Base-by-base conservation (phyloP, 2,888 invertebrate genomes). In the Rotaria socialis region DNA sequence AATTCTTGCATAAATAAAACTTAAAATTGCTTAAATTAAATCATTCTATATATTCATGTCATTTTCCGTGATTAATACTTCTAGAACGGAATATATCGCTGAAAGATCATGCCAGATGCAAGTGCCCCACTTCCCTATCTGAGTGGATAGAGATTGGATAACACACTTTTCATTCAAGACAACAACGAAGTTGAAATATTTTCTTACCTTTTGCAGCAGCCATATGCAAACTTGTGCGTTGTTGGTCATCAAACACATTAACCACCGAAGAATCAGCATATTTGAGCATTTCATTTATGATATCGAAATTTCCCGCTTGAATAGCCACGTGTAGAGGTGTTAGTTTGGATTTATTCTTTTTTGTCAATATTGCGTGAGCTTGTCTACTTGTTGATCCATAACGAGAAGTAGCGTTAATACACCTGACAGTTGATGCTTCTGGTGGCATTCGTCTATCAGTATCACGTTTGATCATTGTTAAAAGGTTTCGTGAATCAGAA, bases 181-280 rank as follows among this genome's bases (percentile, higher is more conserved):
- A 24, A 56, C 22, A 14, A 16, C 16, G 52, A 52, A 16, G 52
- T 16, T 52, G 16, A 52, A 52, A 52, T 52, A 52, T 16, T 27
- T 60, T n/a, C 58, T 60, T 6, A 60, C 58, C 58, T 60, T 60
- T 60, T 60, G n/a, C n/a, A 60, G 58, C 58, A 60, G 58, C 58
- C n/a, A 60, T 60, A 60, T 60, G 58, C 5, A 60, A 24, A 24
- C 56, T 24, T 56, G 56, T 56, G 7, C 56, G 56, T 8, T 56
- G 24, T 2, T 24, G 56, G 7, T 56, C 56, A 56, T 56, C 56
- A 56, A 24, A 56, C 56, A 24, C 22, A 24, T 56, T 56, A 56
- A 56, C 24, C 56, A 56, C 10, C 56, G 24, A 56, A 4, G 56
- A 6, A 24, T 56, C 56, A 56, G 56, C 56, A 56, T 56, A 56